Conservation (phyloP, 2,888 invertebrate genomes). For the Anthoptus insignis region DNA sequence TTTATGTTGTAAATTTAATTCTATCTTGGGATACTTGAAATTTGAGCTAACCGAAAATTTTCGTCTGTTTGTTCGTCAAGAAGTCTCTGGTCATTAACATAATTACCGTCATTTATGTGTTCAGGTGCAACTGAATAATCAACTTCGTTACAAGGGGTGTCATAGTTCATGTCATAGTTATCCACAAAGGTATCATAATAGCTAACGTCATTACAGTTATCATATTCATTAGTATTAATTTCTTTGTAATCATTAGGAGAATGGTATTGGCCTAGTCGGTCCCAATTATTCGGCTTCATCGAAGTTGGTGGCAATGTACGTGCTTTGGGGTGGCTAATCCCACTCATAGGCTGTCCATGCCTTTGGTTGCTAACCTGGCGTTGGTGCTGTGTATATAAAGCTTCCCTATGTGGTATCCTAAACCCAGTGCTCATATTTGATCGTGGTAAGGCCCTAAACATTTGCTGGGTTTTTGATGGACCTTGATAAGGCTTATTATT, state of each 20-base stretch:
- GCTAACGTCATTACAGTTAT: not conserved
- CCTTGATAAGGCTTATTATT: conserved; percentile 3
- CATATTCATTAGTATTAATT: not conserved
- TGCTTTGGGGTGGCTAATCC: conserved; percentile 20
- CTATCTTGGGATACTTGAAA: conserved; percentile 1
- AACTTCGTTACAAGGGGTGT: not conserved
- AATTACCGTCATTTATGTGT: not conserved
- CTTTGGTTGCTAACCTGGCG: not conserved
- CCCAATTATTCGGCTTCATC: not conserved
- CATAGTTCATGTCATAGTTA: not conserved
- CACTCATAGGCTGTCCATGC: conserved; percentile 25
- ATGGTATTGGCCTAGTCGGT: not conserved
- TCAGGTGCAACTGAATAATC: not conserved
- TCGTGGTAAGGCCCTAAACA: conserved; percentile 9
- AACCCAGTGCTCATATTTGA: conserved; percentile 16
- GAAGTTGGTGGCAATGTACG: conserved; percentile 10
- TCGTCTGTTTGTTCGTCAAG: not conserved
- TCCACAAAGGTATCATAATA: not conserved
- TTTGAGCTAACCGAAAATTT: not conserved
- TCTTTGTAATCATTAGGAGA: not conserved
- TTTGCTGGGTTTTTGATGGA: not conserved
- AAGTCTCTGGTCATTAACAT: not conserved
- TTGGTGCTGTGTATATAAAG: not conserved
- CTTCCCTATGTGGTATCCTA: conserved; percentile 13
- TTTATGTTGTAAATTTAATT: conserved; percentile 4